Base-by-base conservation (phyloP, 2,888 invertebrate species). In the Hirtodrosophila trivittata region DNA sequence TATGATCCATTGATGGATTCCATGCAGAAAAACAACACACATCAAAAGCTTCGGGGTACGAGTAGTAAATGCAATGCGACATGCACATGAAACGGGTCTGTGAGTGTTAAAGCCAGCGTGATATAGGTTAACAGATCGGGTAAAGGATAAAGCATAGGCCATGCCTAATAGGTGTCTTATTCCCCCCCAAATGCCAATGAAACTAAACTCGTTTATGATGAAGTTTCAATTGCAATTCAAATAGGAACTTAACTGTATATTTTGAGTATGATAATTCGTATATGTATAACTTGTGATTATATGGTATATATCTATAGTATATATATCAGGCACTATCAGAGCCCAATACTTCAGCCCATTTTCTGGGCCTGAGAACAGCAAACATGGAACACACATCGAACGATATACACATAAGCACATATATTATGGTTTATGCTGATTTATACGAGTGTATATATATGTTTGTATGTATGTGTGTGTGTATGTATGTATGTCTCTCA, bases 31-130 rank as follows among this genome's bases (percentile, higher is more conserved):
- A 70, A 56, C 41, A 54, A 71, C 55, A 38, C 58, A 83, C 78
- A 82, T 47, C 43, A 4, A 84, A 78, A 81, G 85, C 82, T 42
- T 51, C 33, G 16, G 12, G n/a, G n/a, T 16, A 25, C 6, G n/a
- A n/a, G 28, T 30, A n/a, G 38, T 26, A 51, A 8, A 12, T 8
- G 18, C 18, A 21, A 21, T 21, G 18, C 5, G 18, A 5, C 69
- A 66, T 69, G 69, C 69, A 67, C 5, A 1, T 47, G 12, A 25
- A n/a, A 51, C 21, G 12, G 16, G 8, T 1, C 16, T 43, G 35
- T 49, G 43, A 33, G 33, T 41, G 14, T n/a, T 43, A 41, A 55
- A 72, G 67, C 52, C 56, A 38, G 73, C 51, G 56, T 70, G 51
- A 52, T 10, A 14, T 35, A 28, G 25, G 5, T 50, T 46, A 16